These are phyloP conservation scores for Rhynchopsitta pachyrhyncha DNA, from an alignment of 2,113 vertebrate genomes.

Conservation along the genomic window DNA sequence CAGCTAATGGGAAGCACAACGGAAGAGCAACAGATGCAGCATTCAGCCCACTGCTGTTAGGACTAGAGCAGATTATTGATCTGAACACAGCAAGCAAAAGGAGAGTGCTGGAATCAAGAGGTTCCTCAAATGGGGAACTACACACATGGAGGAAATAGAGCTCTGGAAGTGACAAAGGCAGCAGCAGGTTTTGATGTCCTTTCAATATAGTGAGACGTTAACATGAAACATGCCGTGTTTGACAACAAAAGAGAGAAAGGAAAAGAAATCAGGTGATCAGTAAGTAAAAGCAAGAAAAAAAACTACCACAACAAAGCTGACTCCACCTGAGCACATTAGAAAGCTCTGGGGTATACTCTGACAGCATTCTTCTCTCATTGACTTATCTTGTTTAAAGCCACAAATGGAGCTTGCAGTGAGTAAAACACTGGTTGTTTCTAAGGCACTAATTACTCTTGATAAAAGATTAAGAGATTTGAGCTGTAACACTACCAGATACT, in stretches of 20 bases:
- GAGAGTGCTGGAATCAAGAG: neutral
- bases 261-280: neutral
- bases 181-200: neutral
- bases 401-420: neutral
- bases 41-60: neutral
- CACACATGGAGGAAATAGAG: neutral
- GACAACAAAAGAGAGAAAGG: neutral
- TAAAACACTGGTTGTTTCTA: neutral
- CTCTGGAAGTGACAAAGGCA: neutral
- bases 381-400: constrained; percentile 33
- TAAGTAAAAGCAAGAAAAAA: neutral
- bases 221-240: neutral
- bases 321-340: neutral
- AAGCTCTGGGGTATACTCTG: neutral
- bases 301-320: neutral
- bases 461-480: neutral
- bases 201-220: neutral
- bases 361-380: neutral
- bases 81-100: neutral
- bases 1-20: constrained; percentile 28
- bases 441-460: neutral
- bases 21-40: constrained; percentile 22
- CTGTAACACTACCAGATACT: neutral
- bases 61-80: neutral
- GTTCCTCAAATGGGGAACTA: neutral